phyloP scores from a whole-genome alignment of 2,113 vertebrate species.

The Hepsetus odoe region DNA sequence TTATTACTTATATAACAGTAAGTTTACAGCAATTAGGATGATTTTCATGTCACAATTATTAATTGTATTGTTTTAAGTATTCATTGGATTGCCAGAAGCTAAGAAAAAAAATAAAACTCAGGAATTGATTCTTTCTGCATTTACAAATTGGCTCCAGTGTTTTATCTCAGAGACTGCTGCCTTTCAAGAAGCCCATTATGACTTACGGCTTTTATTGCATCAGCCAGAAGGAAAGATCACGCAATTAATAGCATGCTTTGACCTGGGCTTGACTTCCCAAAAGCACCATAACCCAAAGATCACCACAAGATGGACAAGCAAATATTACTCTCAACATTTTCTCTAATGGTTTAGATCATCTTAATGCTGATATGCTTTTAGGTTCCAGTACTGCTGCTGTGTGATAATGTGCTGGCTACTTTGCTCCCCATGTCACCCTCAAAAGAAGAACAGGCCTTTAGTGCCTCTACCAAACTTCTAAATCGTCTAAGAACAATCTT shows the following conservation, averaged over 20 bases:
- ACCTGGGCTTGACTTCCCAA: slow-evolving; percentile 31
- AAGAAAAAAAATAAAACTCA: not conserved
- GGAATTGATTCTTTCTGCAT: not conserved
- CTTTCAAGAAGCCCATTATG: slow-evolving; percentile 7
- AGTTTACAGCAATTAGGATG: too few relatives aligned
- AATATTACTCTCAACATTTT: slow-evolving; percentile 18
- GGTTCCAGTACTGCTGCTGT: slow-evolving; percentile 8
- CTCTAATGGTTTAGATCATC: slow-evolving; percentile 21
- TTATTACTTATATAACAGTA: too few relatives aligned
- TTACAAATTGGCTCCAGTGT: not conserved
- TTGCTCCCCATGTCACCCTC: not conserved
- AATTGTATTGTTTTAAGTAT: too few relatives aligned
- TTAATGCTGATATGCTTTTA: slow-evolving; percentile 19
- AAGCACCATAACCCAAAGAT: slow-evolving; percentile 10
- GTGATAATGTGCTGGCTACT: slow-evolving; percentile 27
- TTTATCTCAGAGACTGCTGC: not conserved
- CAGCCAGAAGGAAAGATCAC: slow-evolving; percentile 12
- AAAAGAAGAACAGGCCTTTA: slow-evolving; percentile 15
- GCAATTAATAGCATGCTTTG: slow-evolving; percentile 36
- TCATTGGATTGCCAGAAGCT: too few relatives aligned
- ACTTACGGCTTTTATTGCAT: slow-evolving; percentile 21
- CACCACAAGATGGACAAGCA: slow-evolving; percentile 30
- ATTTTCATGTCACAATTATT: too few relatives aligned
- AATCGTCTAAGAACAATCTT: not conserved
- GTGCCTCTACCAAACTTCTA: slow-evolving; percentile 27